Evolutionary conservation across 2,888 invertebrate genomes (phyloP), one percentile per base, ranked within the genome.

Genomic region (Fissipunctia ypsillon): DNA sequence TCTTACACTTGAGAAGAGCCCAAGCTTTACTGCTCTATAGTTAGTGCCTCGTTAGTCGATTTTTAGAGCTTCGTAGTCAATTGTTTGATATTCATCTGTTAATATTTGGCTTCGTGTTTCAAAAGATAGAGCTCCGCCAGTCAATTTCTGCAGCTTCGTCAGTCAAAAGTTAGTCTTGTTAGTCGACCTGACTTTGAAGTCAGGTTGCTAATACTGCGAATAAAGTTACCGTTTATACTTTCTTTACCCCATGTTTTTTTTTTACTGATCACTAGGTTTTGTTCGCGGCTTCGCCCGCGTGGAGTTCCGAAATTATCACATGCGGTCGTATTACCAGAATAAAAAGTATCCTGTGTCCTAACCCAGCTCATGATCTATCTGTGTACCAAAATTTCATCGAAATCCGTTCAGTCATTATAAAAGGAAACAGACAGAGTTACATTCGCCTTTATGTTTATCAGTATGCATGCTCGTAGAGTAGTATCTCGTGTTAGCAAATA

Each of bases 401-500:
- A 50, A 50, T n/a, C n/a, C 4, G 50, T n/a, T 50, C 12, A 50
- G n/a, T n/a, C n/a, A n/a, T n/a, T n/a, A 50, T n/a, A 48, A 48
- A n/a, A 48, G 48, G 4, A n/a, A 50, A 48, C n/a, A 50, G 50
- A 52, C 25, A 25, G 50, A 48, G 12, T n/a, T 50, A 50, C 50
- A 12, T 50, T 50, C 50, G 3, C 50, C 12, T n/a, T 50, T 50
- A 12, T 50, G 12, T 5, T n/a, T 52, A 14, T 6, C 12, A 52
- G 25, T 52, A 52, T 25, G 25, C 2, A 45, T 28, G 14, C 16
- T 59, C 4, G n/a, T n/a, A 38, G 4, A 57, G 50, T 76, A 59
- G 43, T 28, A 31, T 76, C 52, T 76, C 28, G 22, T 45, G 76
- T 76, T 19, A 54, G 59, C 76, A 48, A 60, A 69, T 61, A 75